phyloP scores from a whole-genome alignment of 92 coral and sea anemone genomes.

The Phenganax stokvisi region DNA sequence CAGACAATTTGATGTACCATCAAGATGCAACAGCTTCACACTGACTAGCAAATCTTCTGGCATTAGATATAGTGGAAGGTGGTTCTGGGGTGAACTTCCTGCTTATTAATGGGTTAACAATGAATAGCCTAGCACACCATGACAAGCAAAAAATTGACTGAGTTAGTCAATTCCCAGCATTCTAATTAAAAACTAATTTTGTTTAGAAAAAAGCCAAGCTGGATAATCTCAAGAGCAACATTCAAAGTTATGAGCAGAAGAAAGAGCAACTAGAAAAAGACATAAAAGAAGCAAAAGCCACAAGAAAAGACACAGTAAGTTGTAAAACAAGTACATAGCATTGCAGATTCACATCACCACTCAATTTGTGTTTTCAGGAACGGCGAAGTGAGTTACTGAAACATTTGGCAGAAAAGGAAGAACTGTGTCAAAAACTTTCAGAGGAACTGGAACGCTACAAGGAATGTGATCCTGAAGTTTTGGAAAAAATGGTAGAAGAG shows the following conservation, averaged over 20 bases:
- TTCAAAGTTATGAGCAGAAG: slow-evolving; percentile 65
- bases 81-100: neutral
- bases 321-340: no score
- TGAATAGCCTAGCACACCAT: neutral
- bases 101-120: neutral
- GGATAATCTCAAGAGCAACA: slow-evolving; percentile 60
- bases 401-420: slow-evolving; percentile 67
- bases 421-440: slow-evolving; percentile 53
- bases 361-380: slow-evolving; percentile 37
- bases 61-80: no score
- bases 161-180: neutral
- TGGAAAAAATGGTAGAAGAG: slow-evolving; percentile 69
- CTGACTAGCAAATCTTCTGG: no score
- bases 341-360: no score
- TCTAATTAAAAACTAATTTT: neutral
- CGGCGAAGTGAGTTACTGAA: slow-evolving; percentile 61
- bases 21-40: neutral
- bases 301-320: slow-evolving; percentile 76
- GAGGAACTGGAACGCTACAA: slow-evolving; percentile 62
- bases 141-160: neutral
- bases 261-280: slow-evolving; percentile 53
- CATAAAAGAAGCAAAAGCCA: slow-evolving; percentile 59
- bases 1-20: neutral
- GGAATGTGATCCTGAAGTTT: slow-evolving; percentile 91
- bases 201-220: slow-evolving; percentile 69